Conservation (phyloP, 2,113 vertebrate genomes). For the Megaceryle maxima region DNA sequence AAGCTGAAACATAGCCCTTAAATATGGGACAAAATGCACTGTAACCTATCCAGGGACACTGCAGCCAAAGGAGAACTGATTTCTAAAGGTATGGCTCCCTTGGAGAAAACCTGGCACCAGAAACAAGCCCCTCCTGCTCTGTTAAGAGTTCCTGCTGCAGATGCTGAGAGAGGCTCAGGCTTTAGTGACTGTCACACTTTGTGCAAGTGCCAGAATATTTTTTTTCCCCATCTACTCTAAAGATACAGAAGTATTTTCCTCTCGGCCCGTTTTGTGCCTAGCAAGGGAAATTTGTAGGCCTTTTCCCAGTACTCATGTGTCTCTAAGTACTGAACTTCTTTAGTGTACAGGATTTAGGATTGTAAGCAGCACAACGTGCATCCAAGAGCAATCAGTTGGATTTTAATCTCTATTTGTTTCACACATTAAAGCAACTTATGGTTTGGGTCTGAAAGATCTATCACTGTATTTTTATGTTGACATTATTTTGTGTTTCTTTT, state of each 20-base stretch:
- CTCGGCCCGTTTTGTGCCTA: neutral
- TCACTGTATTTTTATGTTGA: neutral
- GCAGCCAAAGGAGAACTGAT: neutral
- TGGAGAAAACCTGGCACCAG: neutral
- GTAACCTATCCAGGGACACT: neutral
- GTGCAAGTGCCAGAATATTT: neutral
- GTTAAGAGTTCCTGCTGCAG: neutral
- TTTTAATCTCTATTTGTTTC: neutral
- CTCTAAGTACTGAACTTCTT: neutral
- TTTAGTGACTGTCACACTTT: neutral
- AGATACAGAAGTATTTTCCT: neutral
- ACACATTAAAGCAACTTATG: neutral
- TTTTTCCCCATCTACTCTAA: neutral
- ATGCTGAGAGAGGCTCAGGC: neutral
- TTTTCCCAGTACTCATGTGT: neutral
- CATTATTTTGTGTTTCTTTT: neutral
- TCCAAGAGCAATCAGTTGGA: neutral
- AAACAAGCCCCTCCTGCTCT: neutral
- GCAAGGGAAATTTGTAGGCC: neutral
- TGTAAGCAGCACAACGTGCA: neutral
- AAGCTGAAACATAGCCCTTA: neutral
- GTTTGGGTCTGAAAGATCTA: neutral
- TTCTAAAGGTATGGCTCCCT: neutral
- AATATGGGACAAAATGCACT: neutral
- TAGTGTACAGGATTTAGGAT: neutral